Base-by-base conservation (phyloP, 2,888 invertebrate species). In the Polymixis flavicincta region DNA sequence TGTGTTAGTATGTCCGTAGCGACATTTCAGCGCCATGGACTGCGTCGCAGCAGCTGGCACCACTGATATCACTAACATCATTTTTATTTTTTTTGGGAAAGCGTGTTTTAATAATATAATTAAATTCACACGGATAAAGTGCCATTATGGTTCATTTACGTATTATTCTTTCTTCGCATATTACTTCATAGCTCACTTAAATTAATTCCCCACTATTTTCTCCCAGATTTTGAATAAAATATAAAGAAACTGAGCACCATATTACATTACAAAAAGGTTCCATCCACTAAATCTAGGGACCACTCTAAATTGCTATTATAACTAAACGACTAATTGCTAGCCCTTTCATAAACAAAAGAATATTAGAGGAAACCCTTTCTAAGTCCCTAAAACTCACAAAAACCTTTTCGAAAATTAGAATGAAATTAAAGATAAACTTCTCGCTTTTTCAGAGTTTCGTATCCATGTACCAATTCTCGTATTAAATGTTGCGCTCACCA, bases 271-370 rank as follows among this genome's bases (percentile, higher is more conserved):
- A 48, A 45, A 79, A 73, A 52, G 19, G 37, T 50, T 64, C 22
- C 14, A 52, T 64, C 25, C 14, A 52, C n/a, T 19, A 54, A 65
- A 45, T 55, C 17, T n/a, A 37, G n/a, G 45, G 1, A 72, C n/a
- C 25, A 57, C 63, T 63, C 11, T 8, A 28, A 74, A 74, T 19
- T 48, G 13, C 28, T 60, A 28, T 14, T 55, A 68, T 65, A 82
- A 68, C 68, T 48, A 28, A 71, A 52, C 48, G 25, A 42, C 14
- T 79, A 71, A 72, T 77, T 61, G 65, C 37, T 11, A 54, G 61
- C 48, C 50, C 48, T 77, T 57, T 9, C 42, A 17, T 50, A 66
- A 66, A 70, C 42, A 66, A 57, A 69, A 54, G 37, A 22, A 48
- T 42, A 60, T 60, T 60, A 19, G 59, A 54, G 50, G 60, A 61